Conservation (phyloP, 1,140 invertebrate genomes). For the Listronotus bonariensis region DNA sequence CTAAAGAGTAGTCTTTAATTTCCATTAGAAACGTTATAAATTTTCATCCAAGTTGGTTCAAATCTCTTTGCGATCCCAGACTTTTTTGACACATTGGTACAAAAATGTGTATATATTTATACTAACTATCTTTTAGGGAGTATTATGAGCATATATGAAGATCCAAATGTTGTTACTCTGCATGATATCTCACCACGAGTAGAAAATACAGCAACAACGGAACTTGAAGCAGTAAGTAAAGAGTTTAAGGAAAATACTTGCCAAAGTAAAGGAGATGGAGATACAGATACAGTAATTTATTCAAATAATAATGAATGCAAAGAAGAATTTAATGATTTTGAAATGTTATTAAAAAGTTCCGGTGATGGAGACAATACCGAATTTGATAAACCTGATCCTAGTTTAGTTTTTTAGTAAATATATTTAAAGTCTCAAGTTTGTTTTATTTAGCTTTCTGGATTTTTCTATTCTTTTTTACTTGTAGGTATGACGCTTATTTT, state of each 20-base stretch:
- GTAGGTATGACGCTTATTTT: too few species aligned
- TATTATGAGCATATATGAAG: slow-evolving; percentile 19
- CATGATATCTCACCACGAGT: neutral
- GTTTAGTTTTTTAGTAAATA: too few species aligned
- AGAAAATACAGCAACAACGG: neutral
- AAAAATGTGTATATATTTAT: too few species aligned
- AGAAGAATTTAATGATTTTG: slow-evolving; percentile 10
- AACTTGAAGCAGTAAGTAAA: neutral
- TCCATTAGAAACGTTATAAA: too few species aligned
- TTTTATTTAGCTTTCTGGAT: too few species aligned
- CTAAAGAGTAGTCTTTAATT: too few species aligned
- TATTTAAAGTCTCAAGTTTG: too few species aligned
- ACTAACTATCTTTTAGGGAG: slow-evolving; percentile 4
- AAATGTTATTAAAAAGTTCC: neutral
- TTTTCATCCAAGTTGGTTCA: too few species aligned
- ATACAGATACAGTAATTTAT: neutral
- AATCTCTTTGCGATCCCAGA: too few species aligned
- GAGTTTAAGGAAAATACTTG: neutral
- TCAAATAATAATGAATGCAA: neutral
- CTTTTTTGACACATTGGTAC: too few species aligned
- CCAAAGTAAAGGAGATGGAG: slow-evolving; percentile 1
- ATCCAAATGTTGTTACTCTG: slow-evolving; percentile 20
- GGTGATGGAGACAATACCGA: slow-evolving; percentile 8
- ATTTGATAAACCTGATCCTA: too few species aligned
- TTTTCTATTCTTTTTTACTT: too few species aligned